A percentile compares a stretch with the other conserved stretches of the same genome.
These are phyloP conservation scores for Odontomyia ornata DNA, from an alignment of 2,888 invertebrate species.

Conservation along the genomic window DNA sequence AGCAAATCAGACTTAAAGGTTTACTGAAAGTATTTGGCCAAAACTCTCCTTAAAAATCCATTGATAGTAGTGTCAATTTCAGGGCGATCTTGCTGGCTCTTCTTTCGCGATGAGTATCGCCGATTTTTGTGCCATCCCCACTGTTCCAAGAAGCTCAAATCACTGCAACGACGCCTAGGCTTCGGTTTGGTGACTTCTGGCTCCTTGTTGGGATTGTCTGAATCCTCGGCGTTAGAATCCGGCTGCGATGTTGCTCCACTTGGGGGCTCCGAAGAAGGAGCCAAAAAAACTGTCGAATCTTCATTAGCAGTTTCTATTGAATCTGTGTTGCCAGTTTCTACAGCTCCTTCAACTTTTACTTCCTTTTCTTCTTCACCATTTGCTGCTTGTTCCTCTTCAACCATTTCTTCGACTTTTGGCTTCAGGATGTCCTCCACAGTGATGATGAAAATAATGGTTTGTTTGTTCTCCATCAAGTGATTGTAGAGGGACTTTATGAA, in stretches of 20 bases:
- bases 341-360: conserved; percentile 53
- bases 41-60: conserved; percentile 56
- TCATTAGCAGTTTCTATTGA: conserved; percentile 49
- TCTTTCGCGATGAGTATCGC: conserved; percentile 57
- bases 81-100: conserved; percentile 55
- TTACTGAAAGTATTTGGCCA: conserved; percentile 56
- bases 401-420: conserved; percentile 55
- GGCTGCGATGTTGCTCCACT: conserved; percentile 53
- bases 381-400: conserved; percentile 26
- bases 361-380: conserved; percentile 47
- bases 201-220: conserved; percentile 53
- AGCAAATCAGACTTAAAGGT: not conserved
- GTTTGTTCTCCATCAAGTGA: conserved; percentile 67
- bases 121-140: conserved; percentile 77
- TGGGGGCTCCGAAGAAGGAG: conserved; percentile 52
- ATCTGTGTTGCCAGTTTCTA: not conserved
- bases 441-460: conserved; percentile 62
- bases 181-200: conserved; percentile 58
- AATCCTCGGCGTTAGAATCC: conserved; percentile 52
- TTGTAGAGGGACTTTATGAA: conserved; percentile 73
- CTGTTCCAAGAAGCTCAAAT: conserved; percentile 75
- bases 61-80: conserved; percentile 57
- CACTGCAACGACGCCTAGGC: conserved; percentile 75
- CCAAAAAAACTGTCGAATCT: conserved; percentile 51
- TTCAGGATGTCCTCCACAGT: conserved; percentile 57